A percentile compares a stretch with the other conserved stretches of the same genome.
These are phyloP conservation scores for Oscheius sp. DNA, from an alignment of 2,888 invertebrate species.

Conservation along the genomic window DNA sequence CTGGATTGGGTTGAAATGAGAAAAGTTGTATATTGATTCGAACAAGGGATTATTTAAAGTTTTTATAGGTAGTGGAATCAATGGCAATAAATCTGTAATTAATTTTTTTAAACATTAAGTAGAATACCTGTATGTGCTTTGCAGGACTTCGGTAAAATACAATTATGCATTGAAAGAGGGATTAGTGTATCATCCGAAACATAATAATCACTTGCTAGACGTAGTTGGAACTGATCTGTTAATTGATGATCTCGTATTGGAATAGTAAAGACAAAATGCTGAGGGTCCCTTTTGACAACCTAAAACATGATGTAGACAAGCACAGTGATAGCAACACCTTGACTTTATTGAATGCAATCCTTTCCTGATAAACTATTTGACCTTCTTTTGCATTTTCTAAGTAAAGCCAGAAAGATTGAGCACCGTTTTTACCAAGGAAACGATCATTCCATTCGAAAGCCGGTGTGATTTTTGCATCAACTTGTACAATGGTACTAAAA, in stretches of 20 bases:
- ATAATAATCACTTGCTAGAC: constrained; percentile 78
- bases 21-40: constrained; percentile 86
- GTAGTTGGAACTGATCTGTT: constrained; percentile 85
- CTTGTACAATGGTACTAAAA: constrained; percentile 71
- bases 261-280: constrained; percentile 91
- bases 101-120: not conserved
- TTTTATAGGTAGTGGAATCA: constrained; percentile 87
- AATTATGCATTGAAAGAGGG: constrained; percentile 80
- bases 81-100: constrained; percentile 81
- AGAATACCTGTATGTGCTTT: constrained; percentile 85
- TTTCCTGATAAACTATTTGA: constrained; percentile 93
- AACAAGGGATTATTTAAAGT: constrained; percentile 82
- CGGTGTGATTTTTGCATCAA: constrained; percentile 73
- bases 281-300: constrained; percentile 80
- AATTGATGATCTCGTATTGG: constrained; percentile 86
- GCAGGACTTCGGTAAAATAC: constrained; percentile 88
- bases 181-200: constrained; percentile 73
- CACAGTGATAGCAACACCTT: too few relatives aligned
- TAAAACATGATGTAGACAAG: constrained; percentile 70
- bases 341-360: constrained; percentile 84
- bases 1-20: constrained; percentile 92
- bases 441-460: constrained; percentile 73
- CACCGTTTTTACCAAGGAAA: constrained; percentile 83
- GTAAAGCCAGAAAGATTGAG: constrained; percentile 94
- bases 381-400: constrained; percentile 94